Evolutionary conservation across 2,888 invertebrate species (phyloP).

Genomic region (Mythimna vitellina): DNA sequence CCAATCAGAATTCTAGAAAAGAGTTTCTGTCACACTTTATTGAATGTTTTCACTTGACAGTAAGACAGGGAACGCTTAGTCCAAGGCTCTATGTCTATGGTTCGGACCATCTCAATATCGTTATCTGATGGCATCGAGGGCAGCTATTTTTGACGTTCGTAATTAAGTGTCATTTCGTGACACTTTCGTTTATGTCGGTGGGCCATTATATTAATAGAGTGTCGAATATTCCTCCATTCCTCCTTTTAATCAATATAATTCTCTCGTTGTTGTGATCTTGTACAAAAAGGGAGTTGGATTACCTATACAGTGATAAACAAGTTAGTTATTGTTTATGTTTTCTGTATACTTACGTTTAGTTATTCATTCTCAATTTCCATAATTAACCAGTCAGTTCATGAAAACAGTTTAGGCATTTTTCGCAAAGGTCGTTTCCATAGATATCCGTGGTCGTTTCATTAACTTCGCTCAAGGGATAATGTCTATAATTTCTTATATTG

Average conservation of each 20-base stretch:
- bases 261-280: neutral
- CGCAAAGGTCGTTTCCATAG: neutral
- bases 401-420: neutral
- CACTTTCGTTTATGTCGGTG: conserved; percentile 27
- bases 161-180: conserved; percentile 49
- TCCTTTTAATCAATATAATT: conserved; percentile 1
- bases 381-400: neutral
- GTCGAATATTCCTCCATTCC: neutral
- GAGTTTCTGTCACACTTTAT: neutral
- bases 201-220: neutral
- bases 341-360: neutral
- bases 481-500: conserved; percentile 9
- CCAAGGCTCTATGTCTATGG: neutral
- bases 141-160: conserved; percentile 15
- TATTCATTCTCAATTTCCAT: neutral
- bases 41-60: neutral
- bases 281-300: neutral
- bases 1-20: neutral
- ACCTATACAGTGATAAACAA: neutral
- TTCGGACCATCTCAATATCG: conserved; percentile 10
- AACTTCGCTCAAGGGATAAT: neutral
- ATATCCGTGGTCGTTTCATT: neutral
- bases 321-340: neutral
- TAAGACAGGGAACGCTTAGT: neutral
- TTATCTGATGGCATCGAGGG: conserved; percentile 29